These are phyloP conservation scores for Phoxinus phoxinus DNA, from an alignment of 2,113 vertebrate genomes.

Conservation along the genomic window DNA sequence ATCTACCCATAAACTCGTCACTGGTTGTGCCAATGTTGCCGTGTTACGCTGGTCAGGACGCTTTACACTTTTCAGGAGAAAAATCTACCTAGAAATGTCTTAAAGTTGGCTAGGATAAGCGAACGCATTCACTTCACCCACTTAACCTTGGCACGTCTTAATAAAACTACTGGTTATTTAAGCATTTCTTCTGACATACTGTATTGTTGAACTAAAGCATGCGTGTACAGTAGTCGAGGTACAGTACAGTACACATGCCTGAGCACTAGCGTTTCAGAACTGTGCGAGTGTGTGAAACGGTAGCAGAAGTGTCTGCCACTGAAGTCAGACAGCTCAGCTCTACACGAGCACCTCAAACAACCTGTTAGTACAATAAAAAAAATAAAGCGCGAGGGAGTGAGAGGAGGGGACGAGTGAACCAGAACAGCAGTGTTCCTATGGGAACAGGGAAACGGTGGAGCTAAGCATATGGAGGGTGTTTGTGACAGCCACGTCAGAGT, in stretches of 20 bases:
- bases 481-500: neutral
- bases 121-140: neutral
- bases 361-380: slow-evolving; percentile 25
- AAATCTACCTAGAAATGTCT: neutral
- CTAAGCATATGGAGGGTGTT: too few species aligned
- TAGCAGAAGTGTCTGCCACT: neutral
- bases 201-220: neutral
- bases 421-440: slow-evolving; percentile 43
- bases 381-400: neutral
- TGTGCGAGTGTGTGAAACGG: neutral
- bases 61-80: neutral
- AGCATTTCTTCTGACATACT: neutral
- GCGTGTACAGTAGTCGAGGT: neutral
- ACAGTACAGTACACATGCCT: neutral
- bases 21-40: neutral
- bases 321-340: slow-evolving; percentile 4
- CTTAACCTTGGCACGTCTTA: too few species aligned
- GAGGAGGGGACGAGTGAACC: slow-evolving; percentile 12
- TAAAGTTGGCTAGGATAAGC: neutral
- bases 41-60: neutral
- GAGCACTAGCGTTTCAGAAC: neutral
- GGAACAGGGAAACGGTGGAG: slow-evolving; percentile 1
- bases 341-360: neutral
- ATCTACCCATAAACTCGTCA: neutral
- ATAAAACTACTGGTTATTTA: neutral